phyloP scores from a whole-genome alignment of 2,888 invertebrate genomes.

The Papilio protenor region DNA sequence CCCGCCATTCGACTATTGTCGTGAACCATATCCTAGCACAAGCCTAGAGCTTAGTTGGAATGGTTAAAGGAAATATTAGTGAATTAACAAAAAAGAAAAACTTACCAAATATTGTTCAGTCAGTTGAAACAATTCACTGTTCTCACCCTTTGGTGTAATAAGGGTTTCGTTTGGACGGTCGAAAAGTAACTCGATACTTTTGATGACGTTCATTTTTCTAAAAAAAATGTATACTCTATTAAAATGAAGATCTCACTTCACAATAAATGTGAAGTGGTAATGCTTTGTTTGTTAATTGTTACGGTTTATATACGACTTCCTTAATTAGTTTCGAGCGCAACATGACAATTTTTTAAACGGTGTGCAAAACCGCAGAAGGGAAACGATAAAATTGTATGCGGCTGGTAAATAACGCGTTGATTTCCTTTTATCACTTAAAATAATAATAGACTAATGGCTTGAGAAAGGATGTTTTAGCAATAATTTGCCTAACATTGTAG shows the following conservation, averaged over 20 bases:
- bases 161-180: slow-evolving; percentile 86
- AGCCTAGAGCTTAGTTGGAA: no score
- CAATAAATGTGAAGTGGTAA: slow-evolving; percentile 73
- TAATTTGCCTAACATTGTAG: not conserved
- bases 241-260: slow-evolving; percentile 59
- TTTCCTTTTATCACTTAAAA: not conserved
- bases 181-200: slow-evolving; percentile 76
- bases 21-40: no score
- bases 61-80: no score
- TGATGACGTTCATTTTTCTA: slow-evolving; percentile 61
- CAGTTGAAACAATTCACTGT: slow-evolving; percentile 85
- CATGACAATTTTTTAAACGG: slow-evolving; percentile 50
- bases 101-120: slow-evolving; percentile 86
- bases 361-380: slow-evolving; percentile 51
- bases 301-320: slow-evolving; percentile 52
- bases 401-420: slow-evolving; percentile 41
- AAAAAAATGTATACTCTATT: slow-evolving; percentile 45
- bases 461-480: not conserved
- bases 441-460: not conserved
- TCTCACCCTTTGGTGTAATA: slow-evolving; percentile 86
- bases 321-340: slow-evolving; percentile 54
- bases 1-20: no score
- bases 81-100: slow-evolving; percentile 48
- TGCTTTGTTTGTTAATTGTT: slow-evolving; percentile 45
- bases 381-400: slow-evolving; percentile 54